Base-by-base conservation (phyloP, 2,797 vertebrate species). In the Adrianichthys oophorus region DNA sequence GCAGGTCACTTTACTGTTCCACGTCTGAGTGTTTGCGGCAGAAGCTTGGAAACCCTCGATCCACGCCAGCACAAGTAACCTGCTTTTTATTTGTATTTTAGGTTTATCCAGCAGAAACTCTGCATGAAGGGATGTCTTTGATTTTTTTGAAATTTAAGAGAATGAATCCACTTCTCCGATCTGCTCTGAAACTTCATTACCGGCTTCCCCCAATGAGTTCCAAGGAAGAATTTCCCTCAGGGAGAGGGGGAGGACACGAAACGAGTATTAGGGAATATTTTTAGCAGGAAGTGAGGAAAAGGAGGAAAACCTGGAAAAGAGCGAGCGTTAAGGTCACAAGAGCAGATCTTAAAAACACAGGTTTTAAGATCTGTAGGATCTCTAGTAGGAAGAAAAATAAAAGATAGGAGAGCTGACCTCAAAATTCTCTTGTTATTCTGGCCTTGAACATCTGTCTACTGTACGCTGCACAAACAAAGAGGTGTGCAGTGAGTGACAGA, bases 101-200 rank as follows among this genome's bases (percentile, higher is more conserved):
- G 37, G 7, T 16, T 5, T n/a, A 37, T 62, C 48, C 46, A 53
- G 62, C 47, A 58, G 51, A 47, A 51, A 50, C 40, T 26, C 24
- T 26, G 24, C 6, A 26, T 26, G 5, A 29, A 29, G 7, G 13
- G 32, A 37, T 37, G 32, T 12, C 10, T 4, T 37, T n/a, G n/a
- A n/a, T n/a, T 29, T 29, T 29, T 29, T 29, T 29, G 5, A 7
- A 29, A 24, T 65, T 54, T n/a, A 37, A 74, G 55, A 70, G 68
- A 65, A 73, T 41, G 74, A 84, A 83, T 83, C 62, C 55, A 59
- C 48, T 72, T 78, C 48, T 54, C 56, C 55, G 24, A 65, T 57
- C 67, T 68, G 56, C 62, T 52, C 62, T 59, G 62, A 70, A 76
- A 79, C 59, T 64, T 84, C 61, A 75, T 82, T 84, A 80, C 69